Evolutionary conservation across 2,113 vertebrate genomes (phyloP).

Genomic region (Apodemus speciosus): DNA sequence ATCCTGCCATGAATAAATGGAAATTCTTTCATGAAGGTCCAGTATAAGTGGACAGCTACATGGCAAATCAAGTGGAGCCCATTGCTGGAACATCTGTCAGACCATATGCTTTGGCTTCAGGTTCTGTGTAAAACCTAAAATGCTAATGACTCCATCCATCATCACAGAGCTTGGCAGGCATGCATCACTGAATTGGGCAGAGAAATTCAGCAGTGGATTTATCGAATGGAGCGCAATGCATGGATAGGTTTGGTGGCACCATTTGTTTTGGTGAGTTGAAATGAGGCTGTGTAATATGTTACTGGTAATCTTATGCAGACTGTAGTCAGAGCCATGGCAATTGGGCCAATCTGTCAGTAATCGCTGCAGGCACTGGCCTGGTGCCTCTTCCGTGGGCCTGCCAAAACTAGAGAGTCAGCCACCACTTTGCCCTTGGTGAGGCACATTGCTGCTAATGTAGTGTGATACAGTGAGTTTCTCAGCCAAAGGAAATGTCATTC

Average conservation of each 20-base stretch:
- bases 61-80: constrained; percentile 67
- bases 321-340: constrained; percentile 71
- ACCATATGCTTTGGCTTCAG: constrained; percentile 87
- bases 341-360: constrained; percentile 80
- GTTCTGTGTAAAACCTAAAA: constrained; percentile 80
- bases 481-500: constrained; percentile 81
- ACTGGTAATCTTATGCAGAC: constrained; percentile 80
- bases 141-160: constrained; percentile 87
- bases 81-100: constrained; percentile 86
- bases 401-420: constrained; percentile 79
- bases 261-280: constrained; percentile 78
- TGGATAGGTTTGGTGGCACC: constrained; percentile 66
- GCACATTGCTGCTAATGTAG: constrained; percentile 74
- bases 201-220: constrained; percentile 72
- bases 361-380: constrained; percentile 79
- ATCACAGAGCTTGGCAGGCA: constrained; percentile 79
- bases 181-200: constrained; percentile 72
- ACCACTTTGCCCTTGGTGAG: constrained; percentile 74
- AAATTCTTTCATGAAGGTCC: constrained; percentile 76
- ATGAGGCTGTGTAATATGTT: constrained; percentile 68
- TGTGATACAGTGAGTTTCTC: constrained; percentile 74
- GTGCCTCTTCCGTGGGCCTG: constrained; percentile 68
- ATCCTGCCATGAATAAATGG: constrained; percentile 57
- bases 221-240: constrained; percentile 45
- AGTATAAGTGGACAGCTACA: constrained; percentile 74